phyloP scores from a whole-genome alignment of 2,888 invertebrate genomes.

The Gerosis bhagava region DNA sequence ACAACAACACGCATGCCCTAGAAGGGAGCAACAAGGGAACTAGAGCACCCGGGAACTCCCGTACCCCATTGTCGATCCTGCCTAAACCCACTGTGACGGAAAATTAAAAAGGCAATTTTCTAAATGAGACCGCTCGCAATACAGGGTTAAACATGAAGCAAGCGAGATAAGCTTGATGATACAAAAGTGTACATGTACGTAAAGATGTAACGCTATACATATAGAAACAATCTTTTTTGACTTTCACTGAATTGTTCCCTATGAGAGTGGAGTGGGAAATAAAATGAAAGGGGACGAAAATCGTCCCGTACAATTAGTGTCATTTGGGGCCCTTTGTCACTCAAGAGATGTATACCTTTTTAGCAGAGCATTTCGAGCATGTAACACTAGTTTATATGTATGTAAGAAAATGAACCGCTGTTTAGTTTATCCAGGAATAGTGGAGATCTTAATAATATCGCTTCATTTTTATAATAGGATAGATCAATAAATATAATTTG shows the following conservation, averaged over 20 bases:
- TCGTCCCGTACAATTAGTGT: constrained; percentile 3
- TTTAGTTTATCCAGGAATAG: too few relatives aligned
- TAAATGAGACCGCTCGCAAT: constrained; percentile 58
- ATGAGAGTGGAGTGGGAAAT: too few relatives aligned
- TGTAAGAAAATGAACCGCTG: too few relatives aligned
- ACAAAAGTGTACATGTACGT: constrained; percentile 4
- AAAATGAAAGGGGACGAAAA: constrained; percentile 8
- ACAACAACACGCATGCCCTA: constrained; percentile 11
- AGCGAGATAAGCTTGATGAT: constrained; percentile 34
- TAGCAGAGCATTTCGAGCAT: too few relatives aligned
- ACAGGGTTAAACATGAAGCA: constrained; percentile 44
- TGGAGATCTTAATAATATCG: too few relatives aligned
- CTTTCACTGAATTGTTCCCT: neutral
- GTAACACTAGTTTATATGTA: too few relatives aligned
- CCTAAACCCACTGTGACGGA: constrained; percentile 52
- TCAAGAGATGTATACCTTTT: neutral
- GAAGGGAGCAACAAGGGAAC: constrained; percentile 30
- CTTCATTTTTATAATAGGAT: too few relatives aligned
- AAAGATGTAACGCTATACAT: neutral
- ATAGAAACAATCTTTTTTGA: neutral
- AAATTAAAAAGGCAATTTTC: constrained; percentile 74
- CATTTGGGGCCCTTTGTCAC: neutral
- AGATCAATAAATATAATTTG: too few relatives aligned
- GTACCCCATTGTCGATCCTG: constrained; percentile 36
- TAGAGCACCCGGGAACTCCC: constrained; percentile 33